Conservation (phyloP, 2,797 vertebrate genomes). For the Etheostoma nigrum region DNA sequence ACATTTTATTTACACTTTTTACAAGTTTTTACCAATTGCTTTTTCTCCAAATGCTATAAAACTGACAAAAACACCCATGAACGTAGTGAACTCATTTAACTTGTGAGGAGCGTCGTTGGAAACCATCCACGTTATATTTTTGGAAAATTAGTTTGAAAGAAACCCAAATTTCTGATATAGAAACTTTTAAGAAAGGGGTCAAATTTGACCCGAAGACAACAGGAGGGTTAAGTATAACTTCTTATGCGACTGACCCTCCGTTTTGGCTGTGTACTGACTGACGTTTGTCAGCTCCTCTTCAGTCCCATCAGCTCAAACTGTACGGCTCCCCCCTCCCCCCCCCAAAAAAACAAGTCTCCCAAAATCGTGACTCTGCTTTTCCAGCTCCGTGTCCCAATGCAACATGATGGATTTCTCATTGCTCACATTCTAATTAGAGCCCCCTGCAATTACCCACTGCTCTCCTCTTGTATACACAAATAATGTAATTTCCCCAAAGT, state of each 20-base stretch:
- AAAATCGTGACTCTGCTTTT: slow-evolving; percentile 39
- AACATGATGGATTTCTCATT: slow-evolving; percentile 63
- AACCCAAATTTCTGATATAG: no score
- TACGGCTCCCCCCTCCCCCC: background rate
- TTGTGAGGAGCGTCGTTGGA: no score
- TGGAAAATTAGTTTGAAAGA: no score
- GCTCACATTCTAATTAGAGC: slow-evolving; percentile 66
- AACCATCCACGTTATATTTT: no score
- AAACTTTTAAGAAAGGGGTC: no score
- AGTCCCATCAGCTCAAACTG: slow-evolving; percentile 16
- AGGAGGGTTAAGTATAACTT: background rate
- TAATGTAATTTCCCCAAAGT: slow-evolving; percentile 60
- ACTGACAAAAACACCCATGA: no score
- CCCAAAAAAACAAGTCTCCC: background rate
- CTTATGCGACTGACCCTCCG: slow-evolving; percentile 27
- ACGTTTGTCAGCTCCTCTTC: background rate
- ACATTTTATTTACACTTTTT: no score
- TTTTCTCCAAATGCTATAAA: no score
- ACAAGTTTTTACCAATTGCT: no score
- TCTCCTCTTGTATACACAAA: slow-evolving; percentile 69
- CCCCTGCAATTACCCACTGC: slow-evolving; percentile 63
- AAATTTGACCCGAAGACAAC: no score
- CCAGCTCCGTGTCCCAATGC: slow-evolving; percentile 39
- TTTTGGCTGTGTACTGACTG: slow-evolving; percentile 3
- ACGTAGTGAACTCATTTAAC: no score